These are phyloP conservation scores for Narcine bancroftii DNA, from an alignment of 2,113 vertebrate genomes.

Conservation along the genomic window DNA sequence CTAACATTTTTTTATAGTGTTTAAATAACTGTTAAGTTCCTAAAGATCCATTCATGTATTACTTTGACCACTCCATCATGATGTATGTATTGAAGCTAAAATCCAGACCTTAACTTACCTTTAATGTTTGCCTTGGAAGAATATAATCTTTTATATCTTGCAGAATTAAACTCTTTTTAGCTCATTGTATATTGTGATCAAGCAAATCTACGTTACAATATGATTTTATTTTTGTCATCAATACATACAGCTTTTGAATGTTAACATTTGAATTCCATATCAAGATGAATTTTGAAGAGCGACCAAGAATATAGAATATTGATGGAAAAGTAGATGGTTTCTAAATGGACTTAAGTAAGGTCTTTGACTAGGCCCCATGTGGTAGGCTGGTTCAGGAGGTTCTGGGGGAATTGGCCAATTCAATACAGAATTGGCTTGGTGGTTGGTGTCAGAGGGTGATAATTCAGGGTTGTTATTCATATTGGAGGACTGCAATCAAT, in stretches of 20 bases:
- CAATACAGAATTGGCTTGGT: too few species aligned
- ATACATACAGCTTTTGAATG: not conserved
- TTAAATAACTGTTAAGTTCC: not conserved
- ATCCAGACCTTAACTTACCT: not conserved
- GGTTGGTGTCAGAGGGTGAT: too few species aligned
- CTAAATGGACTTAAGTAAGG: too few species aligned
- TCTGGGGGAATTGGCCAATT: too few species aligned
- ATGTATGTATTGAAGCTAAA: not conserved
- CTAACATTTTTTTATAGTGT: not conserved
- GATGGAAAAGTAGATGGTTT: too few species aligned
- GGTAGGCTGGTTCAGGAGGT: too few species aligned
- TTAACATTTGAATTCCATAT: too few species aligned
- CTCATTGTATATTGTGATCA: not conserved
- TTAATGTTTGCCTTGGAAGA: not conserved
- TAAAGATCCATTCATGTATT: not conserved
- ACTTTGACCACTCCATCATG: not conserved
- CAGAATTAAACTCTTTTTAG: not conserved
- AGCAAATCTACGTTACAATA: not conserved
- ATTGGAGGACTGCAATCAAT: too few species aligned
- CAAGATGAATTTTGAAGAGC: too few species aligned
- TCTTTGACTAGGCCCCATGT: too few species aligned
- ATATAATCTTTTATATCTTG: not conserved
- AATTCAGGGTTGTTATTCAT: too few species aligned
- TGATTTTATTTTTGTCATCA: not conserved
- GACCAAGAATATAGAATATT: too few species aligned